Conservation (phyloP, 92 coral and sea anemone genomes). For the Zoanthus sansibaricus region DNA sequence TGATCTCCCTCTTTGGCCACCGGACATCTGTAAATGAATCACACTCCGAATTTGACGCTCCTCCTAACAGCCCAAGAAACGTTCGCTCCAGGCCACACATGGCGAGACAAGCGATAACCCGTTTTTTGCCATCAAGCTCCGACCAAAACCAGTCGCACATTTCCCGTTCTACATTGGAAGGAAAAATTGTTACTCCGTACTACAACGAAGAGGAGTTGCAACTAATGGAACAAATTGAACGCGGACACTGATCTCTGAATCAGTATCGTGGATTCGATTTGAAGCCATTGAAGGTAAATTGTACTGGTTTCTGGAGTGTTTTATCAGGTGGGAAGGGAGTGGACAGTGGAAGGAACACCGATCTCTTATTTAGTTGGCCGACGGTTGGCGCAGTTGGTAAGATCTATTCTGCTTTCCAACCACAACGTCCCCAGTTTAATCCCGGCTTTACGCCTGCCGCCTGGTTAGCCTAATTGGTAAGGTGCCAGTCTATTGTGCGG, state of each 20-base stretch:
- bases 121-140: conserved; percentile 15
- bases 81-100: conserved; percentile 1
- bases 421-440: too few relatives aligned
- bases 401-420: too few relatives aligned
- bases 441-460: too few relatives aligned
- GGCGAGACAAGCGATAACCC: not conserved
- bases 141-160: not conserved
- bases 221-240: conserved; percentile 10
- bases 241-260: not conserved
- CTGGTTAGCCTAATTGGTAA: too few relatives aligned
- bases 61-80: conserved; percentile 10
- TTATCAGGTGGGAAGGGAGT: too few relatives aligned
- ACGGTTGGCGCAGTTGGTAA: too few relatives aligned
- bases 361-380: too few relatives aligned
- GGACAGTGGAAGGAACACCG: too few relatives aligned
- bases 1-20: not conserved
- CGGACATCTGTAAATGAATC: not conserved
- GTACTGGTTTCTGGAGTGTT: not conserved
- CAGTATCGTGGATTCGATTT: not conserved
- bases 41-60: not conserved
- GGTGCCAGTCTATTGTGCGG: too few relatives aligned
- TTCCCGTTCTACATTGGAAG: not conserved
- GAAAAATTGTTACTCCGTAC: not conserved
- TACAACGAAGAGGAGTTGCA: conserved; percentile 11
- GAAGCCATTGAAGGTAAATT: not conserved